Base-by-base conservation (phyloP, 2,888 invertebrate genomes). In the Ophraella communa region DNA sequence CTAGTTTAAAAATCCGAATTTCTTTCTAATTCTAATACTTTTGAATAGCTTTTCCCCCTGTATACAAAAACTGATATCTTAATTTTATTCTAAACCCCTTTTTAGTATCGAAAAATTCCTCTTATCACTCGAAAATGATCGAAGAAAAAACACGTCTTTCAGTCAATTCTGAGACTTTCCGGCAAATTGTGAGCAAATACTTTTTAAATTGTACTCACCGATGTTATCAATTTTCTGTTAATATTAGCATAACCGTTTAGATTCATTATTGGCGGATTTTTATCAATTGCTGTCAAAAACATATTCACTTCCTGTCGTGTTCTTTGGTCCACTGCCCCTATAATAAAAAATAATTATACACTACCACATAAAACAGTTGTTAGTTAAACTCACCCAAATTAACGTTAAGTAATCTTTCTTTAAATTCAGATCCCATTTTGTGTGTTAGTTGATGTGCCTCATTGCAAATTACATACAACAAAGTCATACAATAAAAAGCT, bases 211-310 rank as follows among this genome's bases (percentile, higher is more conserved):
- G 58, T 71, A 82, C 85, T 83, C 79, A 89, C 89, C 72, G 90
- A 87, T 42, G 90, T 86, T 70, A 91, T 87, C 5, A 91, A 77
- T 73, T 88, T 87, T 24, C 91, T 81, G 76, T 91, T 90, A 65
- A 91, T 89, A 73, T 90, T 88, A 1, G 90, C 89, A 75, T 90
- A 91, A 3, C 90, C 90, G 71, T 91, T 90, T 60, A 91, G 82
- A 80, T 91, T 91, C 91, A 91, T 91, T 52, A 88, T 89, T 0
- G 91, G 91, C 0, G 91, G 91, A 79, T 91, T 91, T 78, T 91
- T 91, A 4, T 88, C 86, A 60, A 91, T 90, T 0, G 91, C 91
- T 4, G 89, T 88, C 24, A 91, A 80, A 74, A 91, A 89, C 90
- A 91, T 90, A 75, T 90, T 87, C 14, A 91, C 88, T 76, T 91